A percentile compares a stretch with the other conserved stretches of the same genome.
phyloP scores from a whole-genome alignment of 2,888 invertebrate genomes.

The Apeira syringaria region DNA sequence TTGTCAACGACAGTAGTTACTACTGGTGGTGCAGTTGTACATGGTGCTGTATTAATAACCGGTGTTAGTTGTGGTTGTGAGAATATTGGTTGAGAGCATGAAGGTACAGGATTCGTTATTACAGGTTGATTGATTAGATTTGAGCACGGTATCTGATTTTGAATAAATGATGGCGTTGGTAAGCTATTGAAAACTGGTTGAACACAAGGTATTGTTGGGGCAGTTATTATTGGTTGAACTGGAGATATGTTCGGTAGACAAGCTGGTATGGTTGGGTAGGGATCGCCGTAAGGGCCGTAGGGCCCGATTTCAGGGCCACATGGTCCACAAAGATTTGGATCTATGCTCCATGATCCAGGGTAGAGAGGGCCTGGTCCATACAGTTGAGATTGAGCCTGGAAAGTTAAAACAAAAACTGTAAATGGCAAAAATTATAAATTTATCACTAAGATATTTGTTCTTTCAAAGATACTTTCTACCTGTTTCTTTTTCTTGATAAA shows the following conservation, averaged over 20 bases:
- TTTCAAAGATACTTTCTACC: too few species aligned
- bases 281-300: constrained; percentile 1
- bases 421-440: too few species aligned
- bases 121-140: not conserved
- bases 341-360: constrained; percentile 4
- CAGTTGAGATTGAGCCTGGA: constrained; percentile 33
- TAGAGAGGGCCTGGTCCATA: constrained; percentile 12
- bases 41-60: constrained; percentile 21
- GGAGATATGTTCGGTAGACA: not conserved
- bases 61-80: constrained; percentile 23
- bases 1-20: constrained; percentile 56
- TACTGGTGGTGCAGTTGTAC: constrained; percentile 17
- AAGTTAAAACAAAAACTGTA: too few species aligned
- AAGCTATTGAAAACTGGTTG: constrained; percentile 14
- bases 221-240: not conserved
- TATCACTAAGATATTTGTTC: too few species aligned
- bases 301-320: constrained; percentile 3
- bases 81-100: constrained; percentile 5
- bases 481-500: too few species aligned
- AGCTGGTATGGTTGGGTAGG: not conserved
- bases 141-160: constrained; percentile 3
- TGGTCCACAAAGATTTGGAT: constrained; percentile 11
- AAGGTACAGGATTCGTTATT: constrained; percentile 2
- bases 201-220: not conserved
- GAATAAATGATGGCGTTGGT: constrained; percentile 9